Conservation (phyloP, 1,140 invertebrate genomes). For the Drosophila bocki region DNA sequence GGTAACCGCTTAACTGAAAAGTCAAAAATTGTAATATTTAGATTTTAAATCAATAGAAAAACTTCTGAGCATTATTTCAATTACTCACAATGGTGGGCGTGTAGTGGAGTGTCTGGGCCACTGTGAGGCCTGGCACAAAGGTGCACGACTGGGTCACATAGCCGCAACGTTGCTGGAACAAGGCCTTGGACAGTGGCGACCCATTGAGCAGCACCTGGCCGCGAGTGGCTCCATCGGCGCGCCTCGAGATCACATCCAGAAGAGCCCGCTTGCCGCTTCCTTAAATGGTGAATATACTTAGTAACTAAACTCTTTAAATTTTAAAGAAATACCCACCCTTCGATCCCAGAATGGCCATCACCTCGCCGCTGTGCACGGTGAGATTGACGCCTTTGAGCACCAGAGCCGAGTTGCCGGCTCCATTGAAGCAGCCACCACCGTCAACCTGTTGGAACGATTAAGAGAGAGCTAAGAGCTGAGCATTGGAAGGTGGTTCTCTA, state of each 20-base stretch:
- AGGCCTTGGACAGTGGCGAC: constrained; percentile 90
- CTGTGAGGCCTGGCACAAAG: constrained; percentile 93
- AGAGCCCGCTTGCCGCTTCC: constrained; percentile 96
- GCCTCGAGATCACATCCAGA: constrained; percentile 95
- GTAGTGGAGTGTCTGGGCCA: constrained; percentile 93
- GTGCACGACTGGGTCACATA: constrained; percentile 94
- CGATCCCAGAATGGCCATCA: constrained; percentile 95
- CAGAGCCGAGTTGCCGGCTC: constrained; percentile 91
- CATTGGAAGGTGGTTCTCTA: constrained; percentile 21
- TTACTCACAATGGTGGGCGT: constrained; percentile 90
- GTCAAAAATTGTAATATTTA: not conserved
- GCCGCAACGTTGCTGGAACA: constrained; percentile 94
- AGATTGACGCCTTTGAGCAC: constrained; percentile 96
- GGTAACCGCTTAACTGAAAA: constrained; percentile 88
- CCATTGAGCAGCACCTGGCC: constrained; percentile 95
- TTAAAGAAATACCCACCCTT: constrained; percentile 88
- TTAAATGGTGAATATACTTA: constrained; percentile 55
- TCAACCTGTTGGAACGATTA: constrained; percentile 88
- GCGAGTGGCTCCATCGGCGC: constrained; percentile 89
- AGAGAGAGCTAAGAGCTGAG: constrained; percentile 40
- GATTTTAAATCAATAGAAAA: not conserved
- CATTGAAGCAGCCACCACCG: constrained; percentile 91
- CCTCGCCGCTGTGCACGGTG: constrained; percentile 95
- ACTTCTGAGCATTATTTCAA: not conserved
- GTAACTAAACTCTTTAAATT: not conserved